A percentile compares a stretch with the other conserved stretches of the same genome.
phyloP scores from a whole-genome alignment of 2,888 invertebrate genomes.

The Meiosimyza decipiens region DNA sequence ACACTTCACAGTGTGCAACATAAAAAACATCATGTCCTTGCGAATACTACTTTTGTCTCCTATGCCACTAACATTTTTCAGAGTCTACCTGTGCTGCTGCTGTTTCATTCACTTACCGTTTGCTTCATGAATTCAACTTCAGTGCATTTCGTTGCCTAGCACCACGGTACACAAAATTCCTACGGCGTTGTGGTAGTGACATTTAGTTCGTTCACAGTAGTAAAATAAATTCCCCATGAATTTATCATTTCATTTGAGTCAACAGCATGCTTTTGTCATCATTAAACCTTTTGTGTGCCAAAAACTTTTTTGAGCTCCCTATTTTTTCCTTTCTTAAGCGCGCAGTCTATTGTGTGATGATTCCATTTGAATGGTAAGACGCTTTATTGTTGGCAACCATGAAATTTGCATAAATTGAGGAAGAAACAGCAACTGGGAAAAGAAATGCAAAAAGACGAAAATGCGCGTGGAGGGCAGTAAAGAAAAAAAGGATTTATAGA shows the following conservation, averaged over 20 bases:
- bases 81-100: too few species aligned
- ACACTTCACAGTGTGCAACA: too few species aligned
- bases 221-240: slow-evolving; percentile 18
- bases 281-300: slow-evolving; percentile 27
- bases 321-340: not conserved
- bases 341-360: not conserved
- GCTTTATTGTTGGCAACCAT: not conserved
- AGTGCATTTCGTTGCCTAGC: too few species aligned
- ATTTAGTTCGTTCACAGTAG: too few species aligned
- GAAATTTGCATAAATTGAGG: slow-evolving; percentile 1
- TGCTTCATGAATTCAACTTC: too few species aligned
- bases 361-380: not conserved
- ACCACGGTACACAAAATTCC: too few species aligned
- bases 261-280: slow-evolving; percentile 33
- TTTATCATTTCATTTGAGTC: slow-evolving; percentile 31
- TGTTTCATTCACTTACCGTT: too few species aligned
- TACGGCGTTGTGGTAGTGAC: too few species aligned
- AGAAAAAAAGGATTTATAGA: slow-evolving; percentile 4
- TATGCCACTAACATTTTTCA: too few species aligned
- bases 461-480: not conserved
- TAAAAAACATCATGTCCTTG: too few species aligned
- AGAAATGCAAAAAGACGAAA: not conserved
- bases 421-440: not conserved
- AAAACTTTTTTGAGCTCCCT: slow-evolving; percentile 1
- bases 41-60: too few species aligned